phyloP scores from a whole-genome alignment of 1,140 invertebrate species.

The Hestina assimilis region DNA sequence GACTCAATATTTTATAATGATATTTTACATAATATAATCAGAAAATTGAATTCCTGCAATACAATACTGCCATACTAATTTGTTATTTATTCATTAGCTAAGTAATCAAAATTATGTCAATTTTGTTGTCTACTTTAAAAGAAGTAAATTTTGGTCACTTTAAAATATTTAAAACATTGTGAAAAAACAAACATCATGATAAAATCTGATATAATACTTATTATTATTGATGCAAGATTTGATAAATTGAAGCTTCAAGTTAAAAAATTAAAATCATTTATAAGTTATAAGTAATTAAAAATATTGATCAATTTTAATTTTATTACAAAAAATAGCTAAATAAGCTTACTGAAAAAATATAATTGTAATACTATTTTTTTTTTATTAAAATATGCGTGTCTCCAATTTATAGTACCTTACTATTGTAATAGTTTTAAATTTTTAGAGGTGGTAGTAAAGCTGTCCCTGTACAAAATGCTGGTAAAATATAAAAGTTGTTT shows the following conservation, averaged over 20 bases:
- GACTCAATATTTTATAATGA: too few species aligned
- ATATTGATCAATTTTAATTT: too few species aligned
- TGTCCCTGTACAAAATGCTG: slow-evolving; percentile 68
- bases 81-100: slow-evolving; percentile 14
- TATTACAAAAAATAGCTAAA: background rate
- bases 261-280: too few species aligned
- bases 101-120: slow-evolving; percentile 26
- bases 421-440: slow-evolving; percentile 47
- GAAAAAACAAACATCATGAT: too few species aligned
- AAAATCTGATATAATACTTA: too few species aligned
- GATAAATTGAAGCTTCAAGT: too few species aligned
- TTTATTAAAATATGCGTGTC: slow-evolving; percentile 39
- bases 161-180: too few species aligned
- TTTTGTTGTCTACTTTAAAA: slow-evolving; percentile 27
- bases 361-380: slow-evolving; percentile 21
- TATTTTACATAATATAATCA: too few species aligned
- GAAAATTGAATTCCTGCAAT: background rate
- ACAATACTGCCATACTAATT: slow-evolving; percentile 7
- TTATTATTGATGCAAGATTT: too few species aligned
- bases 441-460: slow-evolving; percentile 49
- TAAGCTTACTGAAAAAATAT: background rate
- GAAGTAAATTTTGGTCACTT: too few species aligned
- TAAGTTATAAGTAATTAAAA: too few species aligned
- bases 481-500: slow-evolving; percentile 78
- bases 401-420: slow-evolving; percentile 46